Percentiles rank a stretch among this genome's conserved stretches.
phyloP scores from a whole-genome alignment of 2,888 invertebrate species.

The Eucriotettix oculatus region DNA sequence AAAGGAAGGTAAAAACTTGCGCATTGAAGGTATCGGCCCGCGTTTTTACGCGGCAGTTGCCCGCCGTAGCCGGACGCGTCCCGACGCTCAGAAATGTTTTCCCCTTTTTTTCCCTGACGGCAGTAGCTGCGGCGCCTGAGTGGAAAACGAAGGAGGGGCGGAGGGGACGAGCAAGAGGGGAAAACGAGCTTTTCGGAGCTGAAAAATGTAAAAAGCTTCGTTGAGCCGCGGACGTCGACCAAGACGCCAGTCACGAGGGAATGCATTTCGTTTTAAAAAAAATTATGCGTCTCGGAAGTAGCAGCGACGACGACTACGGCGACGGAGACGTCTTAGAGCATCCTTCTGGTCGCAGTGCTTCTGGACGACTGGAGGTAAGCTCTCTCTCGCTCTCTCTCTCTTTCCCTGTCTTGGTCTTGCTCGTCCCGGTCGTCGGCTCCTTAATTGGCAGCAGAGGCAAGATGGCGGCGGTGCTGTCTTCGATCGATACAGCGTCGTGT shows the following conservation, averaged over 20 bases:
- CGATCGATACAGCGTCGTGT: not conserved
- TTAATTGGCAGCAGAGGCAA: not conserved
- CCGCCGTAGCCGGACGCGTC: not conserved
- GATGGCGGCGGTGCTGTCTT: not conserved
- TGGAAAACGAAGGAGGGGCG: not conserved
- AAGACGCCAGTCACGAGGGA: not conserved
- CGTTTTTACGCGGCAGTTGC: not conserved
- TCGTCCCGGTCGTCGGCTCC: not conserved
- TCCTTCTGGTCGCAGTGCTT: too few relatives aligned
- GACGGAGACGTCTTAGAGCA: not conserved
- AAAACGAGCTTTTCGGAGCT: not conserved
- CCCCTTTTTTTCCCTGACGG: not conserved
- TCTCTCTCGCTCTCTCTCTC: not conserved
- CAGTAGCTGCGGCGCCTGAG: not conserved
- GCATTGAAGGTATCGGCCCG: not conserved
- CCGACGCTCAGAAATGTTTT: too few relatives aligned
- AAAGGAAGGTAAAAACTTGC: not conserved
- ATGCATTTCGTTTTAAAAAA: not conserved
- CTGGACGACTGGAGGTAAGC: too few relatives aligned
- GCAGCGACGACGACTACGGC: not conserved
- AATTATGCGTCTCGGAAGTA: not conserved
- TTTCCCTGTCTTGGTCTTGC: not conserved
- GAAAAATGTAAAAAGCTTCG: conserved; percentile 2
- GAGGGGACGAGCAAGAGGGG: not conserved
- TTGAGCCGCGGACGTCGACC: not conserved